Evolutionary conservation across 1,140 invertebrate genomes (phyloP), one percentile per base, ranked within the genome.

Genomic region (Phortica variegata): DNA sequence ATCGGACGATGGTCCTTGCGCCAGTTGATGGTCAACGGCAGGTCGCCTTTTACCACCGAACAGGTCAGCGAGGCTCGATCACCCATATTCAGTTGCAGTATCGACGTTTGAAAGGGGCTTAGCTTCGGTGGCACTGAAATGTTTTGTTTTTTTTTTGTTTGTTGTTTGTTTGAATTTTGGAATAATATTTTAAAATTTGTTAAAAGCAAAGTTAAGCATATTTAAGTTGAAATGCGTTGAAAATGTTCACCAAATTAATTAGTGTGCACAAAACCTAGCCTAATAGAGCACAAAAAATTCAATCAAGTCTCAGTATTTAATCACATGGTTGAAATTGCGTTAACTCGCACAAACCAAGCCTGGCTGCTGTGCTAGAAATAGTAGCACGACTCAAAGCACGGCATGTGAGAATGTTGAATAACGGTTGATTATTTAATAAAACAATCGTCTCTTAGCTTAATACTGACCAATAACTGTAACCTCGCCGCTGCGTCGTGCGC

Each of bases 61-160:
- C 88, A 90, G 44, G 87, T 87, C 41, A 89, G 77, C 31, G 84
- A 87, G 31, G 86, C 86, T 26, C 88, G 80, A 65, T 90, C 87
- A 36, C 85, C 87, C 60, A 93, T 85, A 62, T 89, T 85, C 19
- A 89, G 79, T 54, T 84, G 83, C 49, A 85, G 79, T 62, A 85
- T 83, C 43, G 85, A 84, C 56, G 83, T 84, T 80, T 87, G 80
- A 77, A 89, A 87, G 40, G 86, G 85, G 78, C 86, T 87, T 78
- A 90, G 82, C 81, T 89, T 88, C 56, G 88, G 88, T 58, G 87
- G 86, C 78, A 89, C 88, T 90, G 85, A 55, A 85, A 68, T 36
- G n/a, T n/a, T n/a, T n/a, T n/a, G 65, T 59, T 65, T 53, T 56
- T 43, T 34, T 58, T 16, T 39, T 16, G 49, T 58, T 49, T 55